These are phyloP conservation scores for Tipula vernalis DNA, from an alignment of 2,888 invertebrate species.

Conservation along the genomic window DNA sequence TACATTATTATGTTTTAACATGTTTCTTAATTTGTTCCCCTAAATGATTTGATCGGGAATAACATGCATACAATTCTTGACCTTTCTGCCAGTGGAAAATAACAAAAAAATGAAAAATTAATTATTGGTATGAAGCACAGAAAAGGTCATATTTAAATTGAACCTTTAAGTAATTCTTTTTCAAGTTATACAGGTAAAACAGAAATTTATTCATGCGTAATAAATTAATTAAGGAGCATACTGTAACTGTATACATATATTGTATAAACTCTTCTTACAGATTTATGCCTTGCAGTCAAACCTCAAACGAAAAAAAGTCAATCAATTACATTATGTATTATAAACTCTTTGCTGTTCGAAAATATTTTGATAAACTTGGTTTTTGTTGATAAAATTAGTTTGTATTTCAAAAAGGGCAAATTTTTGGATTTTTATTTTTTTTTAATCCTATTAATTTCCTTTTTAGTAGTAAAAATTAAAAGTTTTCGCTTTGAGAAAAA, in stretches of 20 bases:
- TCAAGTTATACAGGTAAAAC: neutral
- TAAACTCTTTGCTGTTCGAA: neutral
- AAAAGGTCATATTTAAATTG: neutral
- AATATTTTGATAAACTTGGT: neutral
- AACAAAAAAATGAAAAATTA: neutral
- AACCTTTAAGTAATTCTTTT: neutral
- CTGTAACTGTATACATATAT: neutral
- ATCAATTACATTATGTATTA: neutral
- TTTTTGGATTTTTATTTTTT: neutral
- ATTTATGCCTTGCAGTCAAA: neutral
- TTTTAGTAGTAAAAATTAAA: neutral
- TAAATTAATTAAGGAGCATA: neutral
- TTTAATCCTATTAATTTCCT: neutral
- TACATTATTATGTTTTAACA: neutral
- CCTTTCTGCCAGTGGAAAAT: neutral
- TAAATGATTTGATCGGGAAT: neutral
- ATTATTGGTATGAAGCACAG: neutral
- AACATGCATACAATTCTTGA: neutral
- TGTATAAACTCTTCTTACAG: neutral
- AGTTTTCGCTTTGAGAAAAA: neutral
- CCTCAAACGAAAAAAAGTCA: neutral
- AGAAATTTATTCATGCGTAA: neutral
- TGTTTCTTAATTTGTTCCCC: neutral
- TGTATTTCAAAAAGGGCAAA: neutral
- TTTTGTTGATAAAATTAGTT: neutral